Percentiles rank a stretch among this genome's conserved stretches.
Evolutionary conservation across 2,113 vertebrate species (phyloP).

Genomic region (Peucedramus taeniatus): DNA sequence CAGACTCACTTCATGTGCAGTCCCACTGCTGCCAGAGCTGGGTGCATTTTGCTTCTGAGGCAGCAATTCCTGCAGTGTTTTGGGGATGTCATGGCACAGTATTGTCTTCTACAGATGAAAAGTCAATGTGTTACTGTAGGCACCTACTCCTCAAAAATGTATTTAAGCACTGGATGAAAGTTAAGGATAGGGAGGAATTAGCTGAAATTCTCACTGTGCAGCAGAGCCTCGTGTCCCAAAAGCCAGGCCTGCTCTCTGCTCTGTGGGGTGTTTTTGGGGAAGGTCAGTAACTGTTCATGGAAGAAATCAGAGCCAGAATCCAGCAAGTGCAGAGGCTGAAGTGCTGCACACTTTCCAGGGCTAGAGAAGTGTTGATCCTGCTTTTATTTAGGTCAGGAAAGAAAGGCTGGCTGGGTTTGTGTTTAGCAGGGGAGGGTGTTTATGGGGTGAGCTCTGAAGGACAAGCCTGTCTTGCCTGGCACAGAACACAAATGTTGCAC

Average conservation of each 20-base stretch:
- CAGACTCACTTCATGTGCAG: not conserved
- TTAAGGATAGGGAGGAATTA: not conserved
- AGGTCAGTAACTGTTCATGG: not conserved
- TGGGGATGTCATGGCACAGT: not conserved
- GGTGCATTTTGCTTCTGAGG: not conserved
- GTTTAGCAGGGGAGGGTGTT: not conserved
- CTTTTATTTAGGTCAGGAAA: not conserved
- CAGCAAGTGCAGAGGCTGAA: not conserved
- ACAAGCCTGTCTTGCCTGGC: not conserved
- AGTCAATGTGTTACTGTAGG: not conserved
- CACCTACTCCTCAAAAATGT: not conserved
- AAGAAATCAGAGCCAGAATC: not conserved
- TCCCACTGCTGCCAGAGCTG: not conserved
- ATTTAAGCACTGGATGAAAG: not conserved
- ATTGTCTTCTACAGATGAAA: not conserved
- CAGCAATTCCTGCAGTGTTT: not conserved
- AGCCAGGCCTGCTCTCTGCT: not conserved
- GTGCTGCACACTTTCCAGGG: not conserved
- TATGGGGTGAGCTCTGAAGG: not conserved
- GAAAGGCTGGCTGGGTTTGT: not conserved
- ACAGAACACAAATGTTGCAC: not conserved
- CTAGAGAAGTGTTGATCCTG: not conserved
- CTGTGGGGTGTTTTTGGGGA: not conserved
- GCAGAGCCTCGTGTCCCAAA: rapidly evolving
- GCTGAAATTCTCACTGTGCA: not conserved